Conservation (phyloP, 1,140 invertebrate species). For the Neotoxoptera formosana region DNA sequence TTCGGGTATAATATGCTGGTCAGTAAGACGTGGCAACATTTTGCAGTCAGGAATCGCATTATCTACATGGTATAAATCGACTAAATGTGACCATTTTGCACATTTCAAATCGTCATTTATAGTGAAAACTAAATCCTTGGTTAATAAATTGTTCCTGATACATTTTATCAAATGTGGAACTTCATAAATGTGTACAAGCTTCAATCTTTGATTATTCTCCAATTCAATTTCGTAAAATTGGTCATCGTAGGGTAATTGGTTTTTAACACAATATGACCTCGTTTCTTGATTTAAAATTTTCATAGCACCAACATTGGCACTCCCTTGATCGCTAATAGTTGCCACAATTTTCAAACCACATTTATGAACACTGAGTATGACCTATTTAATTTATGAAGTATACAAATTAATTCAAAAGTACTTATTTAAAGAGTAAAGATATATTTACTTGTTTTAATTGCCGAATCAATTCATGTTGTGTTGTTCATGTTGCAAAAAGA, state of each 20-base stretch:
- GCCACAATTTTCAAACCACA: not conserved
- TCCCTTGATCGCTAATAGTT: slow-evolving; percentile 34
- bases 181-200: slow-evolving; percentile 5
- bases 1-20: slow-evolving; percentile 23
- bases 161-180: slow-evolving; percentile 21
- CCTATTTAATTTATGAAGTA: not conserved
- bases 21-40: slow-evolving; percentile 34
- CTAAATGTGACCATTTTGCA: slow-evolving; percentile 16
- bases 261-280: not conserved
- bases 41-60: slow-evolving; percentile 39
- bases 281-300: slow-evolving; percentile 29
- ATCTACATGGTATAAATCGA: not conserved
- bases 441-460: slow-evolving; percentile 44
- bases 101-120: not conserved
- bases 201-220: not conserved
- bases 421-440: slow-evolving; percentile 7
- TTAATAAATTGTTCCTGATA: slow-evolving; percentile 1
- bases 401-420: not conserved
- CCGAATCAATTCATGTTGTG: slow-evolving; percentile 2
- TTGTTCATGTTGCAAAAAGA: slow-evolving; percentile 24
- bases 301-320: not conserved
- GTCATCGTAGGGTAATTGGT: not conserved
- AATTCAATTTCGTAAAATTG: slow-evolving; percentile 41
- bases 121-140: not conserved
- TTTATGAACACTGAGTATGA: not conserved